These are phyloP conservation scores for Popillia japonica DNA, from an alignment of 1,140 invertebrate species.

Conservation along the genomic window DNA sequence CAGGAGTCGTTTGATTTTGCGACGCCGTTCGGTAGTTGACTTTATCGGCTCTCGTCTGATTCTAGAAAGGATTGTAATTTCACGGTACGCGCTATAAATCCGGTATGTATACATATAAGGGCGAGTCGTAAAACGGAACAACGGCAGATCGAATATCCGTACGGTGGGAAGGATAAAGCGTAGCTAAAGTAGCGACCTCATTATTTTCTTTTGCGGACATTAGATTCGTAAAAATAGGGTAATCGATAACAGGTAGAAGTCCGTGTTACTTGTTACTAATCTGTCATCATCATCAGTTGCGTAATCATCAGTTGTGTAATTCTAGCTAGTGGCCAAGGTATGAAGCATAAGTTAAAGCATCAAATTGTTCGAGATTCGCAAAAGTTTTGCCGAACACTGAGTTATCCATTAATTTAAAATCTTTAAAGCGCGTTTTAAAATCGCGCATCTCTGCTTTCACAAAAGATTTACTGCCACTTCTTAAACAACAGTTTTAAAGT, in stretches of 20 bases:
- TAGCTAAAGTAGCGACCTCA: neutral
- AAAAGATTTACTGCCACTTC: neutral
- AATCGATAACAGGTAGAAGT: neutral
- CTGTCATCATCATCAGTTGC: no score
- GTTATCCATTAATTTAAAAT: no score
- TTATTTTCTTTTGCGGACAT: neutral
- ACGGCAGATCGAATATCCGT: neutral
- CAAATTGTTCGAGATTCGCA: no score
- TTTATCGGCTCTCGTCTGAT: slow-evolving; percentile 21
- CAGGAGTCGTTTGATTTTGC: neutral
- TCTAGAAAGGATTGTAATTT: slow-evolving; percentile 1
- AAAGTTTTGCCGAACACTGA: no score
- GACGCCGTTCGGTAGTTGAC: slow-evolving; percentile 8
- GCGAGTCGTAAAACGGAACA: slow-evolving; percentile 14
- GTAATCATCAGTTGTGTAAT: no score
- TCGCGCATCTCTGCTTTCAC: neutral
- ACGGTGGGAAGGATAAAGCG: neutral
- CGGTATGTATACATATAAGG: neutral
- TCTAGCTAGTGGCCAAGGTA: no score
- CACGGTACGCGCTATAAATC: slow-evolving; percentile 16
- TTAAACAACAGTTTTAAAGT: neutral
- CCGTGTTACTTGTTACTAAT: no score
- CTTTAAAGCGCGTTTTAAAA: no score
- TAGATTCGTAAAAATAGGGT: neutral
- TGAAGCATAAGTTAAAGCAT: no score